Conservation (phyloP, 1,140 invertebrate genomes). For the Lepidostoma basale region DNA sequence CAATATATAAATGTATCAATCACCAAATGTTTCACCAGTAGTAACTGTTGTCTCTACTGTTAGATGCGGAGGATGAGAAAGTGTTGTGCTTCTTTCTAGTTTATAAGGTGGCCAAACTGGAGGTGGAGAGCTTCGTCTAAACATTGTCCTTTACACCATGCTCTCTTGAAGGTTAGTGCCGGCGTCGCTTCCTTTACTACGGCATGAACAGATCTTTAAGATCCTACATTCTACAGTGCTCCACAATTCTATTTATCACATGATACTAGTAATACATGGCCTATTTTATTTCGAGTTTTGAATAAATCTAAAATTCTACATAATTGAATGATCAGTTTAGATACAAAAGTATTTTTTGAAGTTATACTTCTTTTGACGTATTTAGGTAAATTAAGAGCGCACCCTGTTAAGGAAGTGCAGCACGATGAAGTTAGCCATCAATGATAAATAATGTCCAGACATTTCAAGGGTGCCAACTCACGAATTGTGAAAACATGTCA, state of each 20-base stretch:
- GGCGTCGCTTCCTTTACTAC: constrained; percentile 22
- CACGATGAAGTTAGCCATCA: no score
- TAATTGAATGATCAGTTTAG: no score
- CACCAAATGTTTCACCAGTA: constrained; percentile 7
- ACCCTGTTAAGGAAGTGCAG: no score
- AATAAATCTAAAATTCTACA: no score
- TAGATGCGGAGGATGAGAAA: constrained; percentile 7
- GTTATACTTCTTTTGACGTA: no score
- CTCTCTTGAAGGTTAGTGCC: constrained; percentile 57
- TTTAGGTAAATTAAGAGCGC: no score
- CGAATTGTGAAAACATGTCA: no score
- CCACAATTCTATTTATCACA: background rate
- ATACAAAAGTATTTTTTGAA: no score
- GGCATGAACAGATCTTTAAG: constrained; percentile 28
- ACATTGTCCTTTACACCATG: constrained; percentile 53
- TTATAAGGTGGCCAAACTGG: constrained; percentile 58
- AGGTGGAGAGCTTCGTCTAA: constrained; percentile 59
- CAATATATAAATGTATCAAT: background rate
- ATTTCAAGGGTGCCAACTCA: no score
- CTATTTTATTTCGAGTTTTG: no score
- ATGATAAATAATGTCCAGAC: no score
- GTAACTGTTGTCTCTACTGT: background rate
- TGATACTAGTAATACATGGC: no score
- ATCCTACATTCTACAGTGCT: background rate
- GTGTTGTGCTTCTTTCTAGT: constrained; percentile 55